Evolutionary conservation across 2,797 vertebrate genomes (phyloP).

Genomic region (Pygocentrus nattereri): DNA sequence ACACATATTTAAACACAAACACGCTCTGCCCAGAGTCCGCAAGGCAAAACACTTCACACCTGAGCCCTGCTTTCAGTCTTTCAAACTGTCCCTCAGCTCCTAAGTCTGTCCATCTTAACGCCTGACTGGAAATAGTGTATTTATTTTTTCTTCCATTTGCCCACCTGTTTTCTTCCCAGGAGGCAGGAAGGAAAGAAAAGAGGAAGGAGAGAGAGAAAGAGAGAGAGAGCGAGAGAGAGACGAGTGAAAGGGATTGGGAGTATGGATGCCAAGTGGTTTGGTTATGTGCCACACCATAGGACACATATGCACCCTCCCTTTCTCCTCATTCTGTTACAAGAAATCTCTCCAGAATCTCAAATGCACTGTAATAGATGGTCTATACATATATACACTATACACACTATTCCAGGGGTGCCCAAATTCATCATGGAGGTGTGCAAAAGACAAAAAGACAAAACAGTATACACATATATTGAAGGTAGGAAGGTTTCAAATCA

Average conservation of each 20-base stretch:
- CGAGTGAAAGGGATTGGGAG: constrained; percentile 13
- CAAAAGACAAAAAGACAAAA: too few relatives aligned
- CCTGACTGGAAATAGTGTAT: constrained; percentile 41
- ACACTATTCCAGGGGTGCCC: background rate
- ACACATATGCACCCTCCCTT: background rate
- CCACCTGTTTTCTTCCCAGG: constrained; percentile 57
- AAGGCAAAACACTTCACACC: constrained; percentile 32
- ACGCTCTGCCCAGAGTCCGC: constrained; percentile 53
- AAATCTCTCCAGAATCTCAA: constrained; percentile 21
- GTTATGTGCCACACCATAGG: constrained; percentile 41
- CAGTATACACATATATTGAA: too few relatives aligned
- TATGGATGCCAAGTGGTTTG: constrained; percentile 36
- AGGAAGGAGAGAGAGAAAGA: background rate
- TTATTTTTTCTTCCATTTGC: constrained; percentile 20
- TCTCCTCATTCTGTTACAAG: constrained; percentile 11
- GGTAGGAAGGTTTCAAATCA: too few relatives aligned
- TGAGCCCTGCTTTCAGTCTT: constrained; percentile 37
- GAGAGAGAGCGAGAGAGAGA: constrained; percentile 18
- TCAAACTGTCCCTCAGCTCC: background rate
- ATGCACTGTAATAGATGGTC: background rate
- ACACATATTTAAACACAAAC: constrained; percentile 37
- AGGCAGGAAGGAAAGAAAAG: constrained; percentile 42
- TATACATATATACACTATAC: too few relatives aligned
- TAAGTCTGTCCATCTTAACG: constrained; percentile 26
- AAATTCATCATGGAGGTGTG: background rate